Conservation (phyloP, 2,113 vertebrate species). For the Abramis brama region DNA sequence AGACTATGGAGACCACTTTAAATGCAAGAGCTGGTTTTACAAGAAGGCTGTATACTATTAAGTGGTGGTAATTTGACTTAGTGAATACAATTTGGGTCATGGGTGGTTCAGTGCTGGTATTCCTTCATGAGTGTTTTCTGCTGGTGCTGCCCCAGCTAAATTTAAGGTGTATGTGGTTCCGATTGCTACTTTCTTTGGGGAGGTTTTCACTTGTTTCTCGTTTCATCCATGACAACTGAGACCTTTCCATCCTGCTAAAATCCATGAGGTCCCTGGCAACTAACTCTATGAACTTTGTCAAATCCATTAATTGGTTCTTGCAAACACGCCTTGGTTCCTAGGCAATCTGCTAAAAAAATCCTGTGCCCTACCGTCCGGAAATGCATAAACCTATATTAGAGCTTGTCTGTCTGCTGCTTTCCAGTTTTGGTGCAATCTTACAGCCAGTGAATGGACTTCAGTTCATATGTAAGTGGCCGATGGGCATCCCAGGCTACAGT, state of each 20-base stretch:
- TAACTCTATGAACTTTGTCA: not conserved
- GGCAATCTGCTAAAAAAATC: not conserved
- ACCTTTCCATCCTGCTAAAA: not conserved
- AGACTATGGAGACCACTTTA: not conserved
- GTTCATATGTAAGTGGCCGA: not conserved
- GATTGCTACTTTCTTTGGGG: not conserved
- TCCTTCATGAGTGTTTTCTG: not conserved
- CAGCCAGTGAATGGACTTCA: not conserved
- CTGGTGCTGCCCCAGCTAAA: not conserved
- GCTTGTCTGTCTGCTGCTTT: not conserved
- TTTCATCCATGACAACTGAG: not conserved
- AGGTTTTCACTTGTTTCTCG: not conserved
- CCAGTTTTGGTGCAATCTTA: not conserved
- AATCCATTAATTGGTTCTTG: not conserved
- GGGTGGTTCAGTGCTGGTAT: not conserved
- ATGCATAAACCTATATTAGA: not conserved
- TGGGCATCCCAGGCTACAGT: not conserved
- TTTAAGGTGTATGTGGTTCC: not conserved
- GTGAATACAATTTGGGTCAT: too few species aligned
- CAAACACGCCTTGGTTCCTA: not conserved
- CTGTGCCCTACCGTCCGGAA: not conserved
- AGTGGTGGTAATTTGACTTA: not conserved
- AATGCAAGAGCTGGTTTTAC: not conserved
- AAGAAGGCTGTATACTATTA: not conserved
- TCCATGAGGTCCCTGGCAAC: not conserved